Conservation (phyloP, 2,888 invertebrate genomes). For the Azorinus chamasolen region DNA sequence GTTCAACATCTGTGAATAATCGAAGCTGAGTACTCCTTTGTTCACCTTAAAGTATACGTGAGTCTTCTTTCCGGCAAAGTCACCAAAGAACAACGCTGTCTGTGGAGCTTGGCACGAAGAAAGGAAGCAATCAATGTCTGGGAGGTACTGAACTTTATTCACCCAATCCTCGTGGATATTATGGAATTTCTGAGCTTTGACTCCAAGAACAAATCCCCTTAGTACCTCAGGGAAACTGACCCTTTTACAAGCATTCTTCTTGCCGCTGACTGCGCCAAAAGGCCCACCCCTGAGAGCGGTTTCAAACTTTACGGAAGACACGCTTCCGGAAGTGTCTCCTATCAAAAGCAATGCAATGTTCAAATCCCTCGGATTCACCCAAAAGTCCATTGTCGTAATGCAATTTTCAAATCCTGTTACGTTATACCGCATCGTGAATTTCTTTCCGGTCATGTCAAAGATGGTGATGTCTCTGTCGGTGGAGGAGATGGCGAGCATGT, state of each 20-base stretch:
- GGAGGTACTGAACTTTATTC: constrained; percentile 90
- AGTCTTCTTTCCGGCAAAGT: constrained; percentile 88
- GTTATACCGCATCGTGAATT: constrained; percentile 88
- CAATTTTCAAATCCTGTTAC: constrained; percentile 90
- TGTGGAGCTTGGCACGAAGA: constrained; percentile 90
- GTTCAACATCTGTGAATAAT: constrained; percentile 80
- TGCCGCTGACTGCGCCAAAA: constrained; percentile 69
- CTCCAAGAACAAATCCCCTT: constrained; percentile 86
- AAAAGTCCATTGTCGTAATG: constrained; percentile 89
- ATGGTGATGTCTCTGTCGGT: constrained; percentile 93
- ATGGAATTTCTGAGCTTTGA: constrained; percentile 87
- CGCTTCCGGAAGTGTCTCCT: constrained; percentile 92
- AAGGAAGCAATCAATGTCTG: constrained; percentile 90
- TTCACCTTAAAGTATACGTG: constrained; percentile 88
- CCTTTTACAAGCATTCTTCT: constrained; percentile 66
- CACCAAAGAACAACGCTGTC: constrained; percentile 89
- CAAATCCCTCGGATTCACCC: constrained; percentile 87
- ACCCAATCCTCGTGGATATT: constrained; percentile 90
- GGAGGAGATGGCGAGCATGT: constrained; percentile 92
- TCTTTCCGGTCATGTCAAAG: constrained; percentile 89
- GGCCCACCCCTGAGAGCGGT: constrained; percentile 68
- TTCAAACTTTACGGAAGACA: constrained; percentile 73
- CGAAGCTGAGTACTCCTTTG: constrained; percentile 87
- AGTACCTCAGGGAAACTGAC: constrained; percentile 69
- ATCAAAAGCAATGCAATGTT: constrained; percentile 90